Percentiles rank a stretch among this genome's conserved stretches.
phyloP scores from a whole-genome alignment of 2,888 invertebrate species.

The Hyposoter dolosus region DNA sequence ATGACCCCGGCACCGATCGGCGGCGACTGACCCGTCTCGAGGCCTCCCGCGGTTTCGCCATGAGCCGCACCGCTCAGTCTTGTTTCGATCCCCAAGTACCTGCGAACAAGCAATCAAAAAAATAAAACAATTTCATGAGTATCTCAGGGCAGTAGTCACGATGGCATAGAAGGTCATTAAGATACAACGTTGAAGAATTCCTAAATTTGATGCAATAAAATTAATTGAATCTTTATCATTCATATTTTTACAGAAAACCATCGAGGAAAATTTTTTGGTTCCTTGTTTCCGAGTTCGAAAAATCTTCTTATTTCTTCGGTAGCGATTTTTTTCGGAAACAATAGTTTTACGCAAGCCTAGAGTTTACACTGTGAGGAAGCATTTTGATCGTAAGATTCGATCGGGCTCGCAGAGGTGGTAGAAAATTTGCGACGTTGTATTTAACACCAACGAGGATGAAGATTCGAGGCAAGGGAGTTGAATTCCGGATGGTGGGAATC shows the following conservation, averaged over 20 bases:
- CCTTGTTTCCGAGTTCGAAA: not conserved
- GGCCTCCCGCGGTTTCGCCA: constrained; percentile 75
- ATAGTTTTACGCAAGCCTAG: too few relatives aligned
- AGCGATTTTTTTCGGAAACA: not conserved
- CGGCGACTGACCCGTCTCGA: constrained; percentile 77
- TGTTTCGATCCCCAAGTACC: constrained; percentile 83
- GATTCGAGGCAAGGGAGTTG: constrained; percentile 49
- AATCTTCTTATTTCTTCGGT: not conserved
- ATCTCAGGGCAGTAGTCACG: constrained; percentile 1
- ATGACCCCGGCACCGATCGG: constrained; percentile 82
- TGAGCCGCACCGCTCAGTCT: constrained; percentile 73
- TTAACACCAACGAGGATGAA: constrained; percentile 56
- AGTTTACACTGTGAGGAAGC: not conserved
- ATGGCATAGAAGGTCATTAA: not conserved
- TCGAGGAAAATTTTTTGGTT: not conserved
- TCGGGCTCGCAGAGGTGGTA: not conserved
- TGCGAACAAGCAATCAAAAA: constrained; percentile 68
- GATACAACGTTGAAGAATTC: not conserved
- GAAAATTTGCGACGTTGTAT: constrained; percentile 35
- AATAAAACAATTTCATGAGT: constrained; percentile 29
- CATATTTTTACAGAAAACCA: not conserved
- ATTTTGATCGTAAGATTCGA: not conserved
- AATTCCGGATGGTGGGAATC: constrained; percentile 46
- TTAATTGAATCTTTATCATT: not conserved
- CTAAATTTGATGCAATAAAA: not conserved